A percentile compares a stretch with the other conserved stretches of the same genome.
Conservation (phyloP, 2,888 invertebrate species). For the Tachina fera region DNA sequence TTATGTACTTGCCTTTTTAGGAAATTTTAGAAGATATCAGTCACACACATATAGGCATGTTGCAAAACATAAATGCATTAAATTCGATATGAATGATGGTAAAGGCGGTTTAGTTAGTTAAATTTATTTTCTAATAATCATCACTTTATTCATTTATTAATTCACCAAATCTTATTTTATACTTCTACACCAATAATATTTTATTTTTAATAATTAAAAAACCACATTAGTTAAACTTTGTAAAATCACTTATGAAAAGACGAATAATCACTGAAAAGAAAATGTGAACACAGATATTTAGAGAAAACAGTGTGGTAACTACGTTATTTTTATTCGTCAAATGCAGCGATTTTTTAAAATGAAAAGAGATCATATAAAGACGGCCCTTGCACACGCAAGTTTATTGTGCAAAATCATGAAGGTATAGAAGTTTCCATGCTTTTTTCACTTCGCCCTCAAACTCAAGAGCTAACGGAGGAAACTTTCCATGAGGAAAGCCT, state of each 20-base stretch:
- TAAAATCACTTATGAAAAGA: constrained; percentile 62
- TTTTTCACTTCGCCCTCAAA: too few species aligned
- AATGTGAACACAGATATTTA: constrained; percentile 44
- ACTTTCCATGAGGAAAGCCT: too few species aligned
- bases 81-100: constrained; percentile 52
- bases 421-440: too few species aligned
- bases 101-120: constrained; percentile 28
- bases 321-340: neutral
- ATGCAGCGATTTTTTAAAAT: neutral
- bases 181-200: neutral
- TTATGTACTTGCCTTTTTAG: constrained; percentile 64
- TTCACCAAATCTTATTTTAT: constrained; percentile 24
- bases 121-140: constrained; percentile 22
- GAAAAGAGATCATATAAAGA: too few species aligned
- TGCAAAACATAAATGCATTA: constrained; percentile 51
- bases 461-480: too few species aligned
- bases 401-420: too few species aligned
- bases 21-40: constrained; percentile 52
- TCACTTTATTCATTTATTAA: constrained; percentile 28
- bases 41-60: constrained; percentile 22
- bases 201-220: constrained; percentile 15
- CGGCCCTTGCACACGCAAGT: too few species aligned
- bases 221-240: constrained; percentile 43
- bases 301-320: neutral
- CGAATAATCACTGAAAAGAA: constrained; percentile 67